phyloP scores from a whole-genome alignment of 1,140 invertebrate genomes.

The Pinna nobilis region DNA sequence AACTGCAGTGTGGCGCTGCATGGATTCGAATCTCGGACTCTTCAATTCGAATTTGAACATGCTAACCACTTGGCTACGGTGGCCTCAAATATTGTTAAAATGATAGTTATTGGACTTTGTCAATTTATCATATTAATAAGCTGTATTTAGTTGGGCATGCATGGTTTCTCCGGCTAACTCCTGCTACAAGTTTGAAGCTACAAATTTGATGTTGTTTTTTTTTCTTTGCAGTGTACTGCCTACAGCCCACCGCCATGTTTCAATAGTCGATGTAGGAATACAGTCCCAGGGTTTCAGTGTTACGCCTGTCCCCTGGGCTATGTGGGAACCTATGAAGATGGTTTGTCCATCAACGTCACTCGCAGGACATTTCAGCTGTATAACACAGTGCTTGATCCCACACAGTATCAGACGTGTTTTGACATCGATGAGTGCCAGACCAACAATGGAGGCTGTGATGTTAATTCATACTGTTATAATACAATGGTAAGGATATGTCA shows the following conservation, averaged over 20 bases:
- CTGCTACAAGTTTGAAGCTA: too few relatives aligned
- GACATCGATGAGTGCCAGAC: constrained; percentile 54
- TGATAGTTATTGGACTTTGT: too few relatives aligned
- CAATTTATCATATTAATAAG: too few relatives aligned
- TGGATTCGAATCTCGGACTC: too few relatives aligned
- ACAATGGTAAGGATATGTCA: constrained; percentile 47
- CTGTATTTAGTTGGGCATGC: too few relatives aligned
- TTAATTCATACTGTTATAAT: constrained; percentile 50
- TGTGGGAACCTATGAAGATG: constrained; percentile 55
- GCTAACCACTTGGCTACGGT: too few relatives aligned
- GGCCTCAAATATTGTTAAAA: too few relatives aligned
- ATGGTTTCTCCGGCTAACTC: too few relatives aligned
- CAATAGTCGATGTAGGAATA: constrained; percentile 41
- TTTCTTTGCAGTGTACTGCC: constrained; percentile 42
- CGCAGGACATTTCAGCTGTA: constrained; percentile 42
- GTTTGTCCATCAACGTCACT: constrained; percentile 36
- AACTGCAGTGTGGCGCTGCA: too few relatives aligned
- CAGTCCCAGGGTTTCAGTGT: constrained; percentile 59
- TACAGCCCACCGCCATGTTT: constrained; percentile 31
- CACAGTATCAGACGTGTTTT: constrained; percentile 46
- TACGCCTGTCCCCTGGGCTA: constrained; percentile 52
- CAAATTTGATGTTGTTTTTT: not conserved
- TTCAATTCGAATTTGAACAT: too few relatives aligned
- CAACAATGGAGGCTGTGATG: constrained; percentile 59
- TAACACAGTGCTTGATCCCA: constrained; percentile 32